Base-by-base conservation (phyloP, 1,140 invertebrate genomes). In the Metaphire vulgaris region DNA sequence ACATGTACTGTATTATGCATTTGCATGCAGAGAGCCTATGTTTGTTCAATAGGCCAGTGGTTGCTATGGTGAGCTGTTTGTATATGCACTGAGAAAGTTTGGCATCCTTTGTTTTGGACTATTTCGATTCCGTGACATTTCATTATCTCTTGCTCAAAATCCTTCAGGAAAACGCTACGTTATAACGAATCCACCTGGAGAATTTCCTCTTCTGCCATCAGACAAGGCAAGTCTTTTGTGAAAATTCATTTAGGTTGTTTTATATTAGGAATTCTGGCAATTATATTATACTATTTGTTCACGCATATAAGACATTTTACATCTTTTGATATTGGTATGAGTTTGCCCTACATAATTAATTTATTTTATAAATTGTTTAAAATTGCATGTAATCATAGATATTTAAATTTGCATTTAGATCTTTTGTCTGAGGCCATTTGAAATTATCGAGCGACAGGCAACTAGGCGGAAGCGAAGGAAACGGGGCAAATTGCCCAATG, bases 31-130 rank as follows among this genome's bases (percentile, higher is more conserved):
- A n/a, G n/a, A n/a, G n/a, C n/a, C n/a, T n/a, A n/a, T n/a, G n/a
- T n/a, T n/a, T n/a, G n/a, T n/a, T 56, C 6, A 56, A 64, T 79
- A 88, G 87, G 85, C 87, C 73, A 82, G 83, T 64, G 84, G 85
- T 28, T 83, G 80, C 1, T 89, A 89, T 80, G 87, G 88, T 21
- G 95, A 97, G 85, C 88, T 99, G 80, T 99, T 99, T 89, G 93
- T 97, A 74, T 92, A 94, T 79, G 96, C 97, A 70, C 90, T 99
- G 78, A 92, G 96, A 83, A 94, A 94, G 78, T 98, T 97, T 87
- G 97, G 97, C 82, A 98, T 99, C 92, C 90, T 99, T 81, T 99
- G 97, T 88, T 99, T 99, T 88, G 98, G 98, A 83, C 90, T 99
- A 78, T 99, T 99, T 89, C 90, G 92, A 87, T 91, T 91, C 80